phyloP scores from a whole-genome alignment of 2,888 invertebrate genomes.

The Bugulina stolonifera region DNA sequence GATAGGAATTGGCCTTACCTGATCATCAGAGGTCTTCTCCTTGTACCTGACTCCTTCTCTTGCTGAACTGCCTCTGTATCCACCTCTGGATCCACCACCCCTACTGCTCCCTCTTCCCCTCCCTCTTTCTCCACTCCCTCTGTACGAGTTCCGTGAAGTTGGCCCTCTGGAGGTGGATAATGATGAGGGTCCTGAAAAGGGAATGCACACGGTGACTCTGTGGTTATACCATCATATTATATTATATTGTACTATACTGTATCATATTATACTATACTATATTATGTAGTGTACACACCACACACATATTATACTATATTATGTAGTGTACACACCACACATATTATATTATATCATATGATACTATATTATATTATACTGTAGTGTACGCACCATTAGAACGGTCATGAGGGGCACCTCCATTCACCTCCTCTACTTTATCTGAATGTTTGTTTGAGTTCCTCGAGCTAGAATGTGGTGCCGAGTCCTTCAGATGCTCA shows the following conservation, averaged over 20 bases:
- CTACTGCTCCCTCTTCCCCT: slow-evolving; percentile 30
- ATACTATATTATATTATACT: too few species aligned
- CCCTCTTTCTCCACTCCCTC: slow-evolving; percentile 9
- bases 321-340: too few species aligned
- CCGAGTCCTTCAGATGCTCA: slow-evolving; percentile 47
- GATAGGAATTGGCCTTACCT: slow-evolving; percentile 10
- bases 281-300: too few species aligned
- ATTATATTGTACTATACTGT: too few species aligned
- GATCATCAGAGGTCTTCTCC: not conserved
- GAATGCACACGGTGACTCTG: too few species aligned
- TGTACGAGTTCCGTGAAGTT: too few species aligned
- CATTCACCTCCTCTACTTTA: not conserved
- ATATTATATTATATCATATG: too few species aligned
- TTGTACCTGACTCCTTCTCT: not conserved
- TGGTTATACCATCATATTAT: too few species aligned
- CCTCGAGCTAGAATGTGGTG: not conserved
- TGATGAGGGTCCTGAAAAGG: too few species aligned
- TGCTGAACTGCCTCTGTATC: slow-evolving; percentile 26
- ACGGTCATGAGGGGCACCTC: not conserved
- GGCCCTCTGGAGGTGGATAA: too few species aligned
- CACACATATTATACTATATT: too few species aligned
- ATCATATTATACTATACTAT: too few species aligned
- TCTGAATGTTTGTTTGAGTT: not conserved
- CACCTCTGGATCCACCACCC: slow-evolving; percentile 34
- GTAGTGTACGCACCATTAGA: not conserved